A percentile compares a stretch with the other conserved stretches of the same genome.
phyloP scores from a whole-genome alignment of 2,888 invertebrate species.

The Junonia oenone region DNA sequence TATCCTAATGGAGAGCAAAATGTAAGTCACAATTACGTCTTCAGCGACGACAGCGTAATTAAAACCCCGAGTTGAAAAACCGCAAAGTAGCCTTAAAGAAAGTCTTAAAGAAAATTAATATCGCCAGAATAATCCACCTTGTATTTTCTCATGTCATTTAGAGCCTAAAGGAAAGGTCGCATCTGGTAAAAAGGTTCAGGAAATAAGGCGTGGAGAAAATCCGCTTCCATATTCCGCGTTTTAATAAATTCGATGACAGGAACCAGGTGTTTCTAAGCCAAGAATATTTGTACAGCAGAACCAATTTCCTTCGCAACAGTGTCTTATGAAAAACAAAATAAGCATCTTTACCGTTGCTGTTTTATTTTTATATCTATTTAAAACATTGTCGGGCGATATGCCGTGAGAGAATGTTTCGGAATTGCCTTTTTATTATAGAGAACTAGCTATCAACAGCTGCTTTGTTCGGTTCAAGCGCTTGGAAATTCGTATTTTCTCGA shows the following conservation, averaged over 20 bases:
- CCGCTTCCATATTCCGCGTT: slow-evolving; percentile 20
- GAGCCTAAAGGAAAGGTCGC: slow-evolving; percentile 4
- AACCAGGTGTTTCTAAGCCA: slow-evolving; percentile 31
- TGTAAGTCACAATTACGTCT: not conserved
- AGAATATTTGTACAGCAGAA: slow-evolving; percentile 18
- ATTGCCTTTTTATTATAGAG: slow-evolving; percentile 5
- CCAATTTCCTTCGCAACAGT: slow-evolving; percentile 20
- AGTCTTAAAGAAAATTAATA: slow-evolving; percentile 11
- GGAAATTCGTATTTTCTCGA: not conserved
- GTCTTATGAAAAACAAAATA: slow-evolving; percentile 26
- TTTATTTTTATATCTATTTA: slow-evolving; percentile 9
- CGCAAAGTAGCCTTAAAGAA: not conserved
- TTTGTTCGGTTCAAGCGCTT: slow-evolving; percentile 2
- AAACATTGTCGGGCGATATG: slow-evolving; percentile 4
- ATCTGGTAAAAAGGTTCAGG: slow-evolving; percentile 12
- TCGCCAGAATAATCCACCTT: slow-evolving; percentile 6
- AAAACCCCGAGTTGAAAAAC: not conserved
- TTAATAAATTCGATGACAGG: slow-evolving; percentile 42
- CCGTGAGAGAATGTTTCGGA: slow-evolving; percentile 3
- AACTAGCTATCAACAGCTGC: not conserved
- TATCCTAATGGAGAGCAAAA: not conserved
- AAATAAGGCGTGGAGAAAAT: slow-evolving; percentile 6
- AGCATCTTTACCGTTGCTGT: slow-evolving; percentile 1
- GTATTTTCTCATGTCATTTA: slow-evolving; percentile 15
- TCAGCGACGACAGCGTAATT: not conserved